These are phyloP conservation scores for Nebria brevicollis DNA, from an alignment of 2,888 invertebrate species.

Conservation along the genomic window DNA sequence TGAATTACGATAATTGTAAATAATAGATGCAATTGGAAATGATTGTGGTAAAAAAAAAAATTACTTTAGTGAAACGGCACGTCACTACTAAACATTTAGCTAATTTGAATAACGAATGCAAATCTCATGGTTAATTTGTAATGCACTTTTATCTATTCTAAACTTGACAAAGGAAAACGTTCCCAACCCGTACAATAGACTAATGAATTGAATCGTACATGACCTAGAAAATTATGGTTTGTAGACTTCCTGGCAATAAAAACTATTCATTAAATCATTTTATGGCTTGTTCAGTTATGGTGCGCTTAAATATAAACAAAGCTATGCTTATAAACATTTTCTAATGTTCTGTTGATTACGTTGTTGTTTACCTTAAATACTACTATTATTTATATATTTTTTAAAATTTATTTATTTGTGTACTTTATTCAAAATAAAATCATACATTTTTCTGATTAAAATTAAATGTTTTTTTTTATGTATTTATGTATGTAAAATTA, in stretches of 20 bases:
- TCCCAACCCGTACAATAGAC: not conserved
- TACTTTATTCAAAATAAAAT: too few species aligned
- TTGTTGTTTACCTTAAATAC: not conserved
- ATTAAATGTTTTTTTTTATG: constrained; percentile 5
- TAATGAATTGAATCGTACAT: not conserved
- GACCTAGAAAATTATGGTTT: not conserved
- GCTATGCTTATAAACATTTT: not conserved
- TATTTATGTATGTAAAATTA: not conserved
- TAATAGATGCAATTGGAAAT: too few species aligned
- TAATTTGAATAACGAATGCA: constrained; percentile 5
- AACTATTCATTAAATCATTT: not conserved
- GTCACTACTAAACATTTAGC: not conserved
- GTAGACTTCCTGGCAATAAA: not conserved
- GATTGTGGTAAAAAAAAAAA: too few species aligned
- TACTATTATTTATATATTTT: too few species aligned
- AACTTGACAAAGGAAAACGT: not conserved
- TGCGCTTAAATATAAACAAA: not conserved
- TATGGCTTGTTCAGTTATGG: not conserved
- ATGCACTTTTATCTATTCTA: not conserved
- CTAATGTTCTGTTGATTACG: not conserved
- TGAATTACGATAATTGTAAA: too few species aligned
- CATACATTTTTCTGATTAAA: not conserved
- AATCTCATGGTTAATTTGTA: not conserved
- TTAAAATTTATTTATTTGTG: too few species aligned
- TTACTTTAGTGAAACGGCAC: too few species aligned